Percentiles rank a stretch among this genome's conserved stretches.
Conservation (phyloP, 1,140 invertebrate genomes). For the Pseudomyrmex cubaensis region DNA sequence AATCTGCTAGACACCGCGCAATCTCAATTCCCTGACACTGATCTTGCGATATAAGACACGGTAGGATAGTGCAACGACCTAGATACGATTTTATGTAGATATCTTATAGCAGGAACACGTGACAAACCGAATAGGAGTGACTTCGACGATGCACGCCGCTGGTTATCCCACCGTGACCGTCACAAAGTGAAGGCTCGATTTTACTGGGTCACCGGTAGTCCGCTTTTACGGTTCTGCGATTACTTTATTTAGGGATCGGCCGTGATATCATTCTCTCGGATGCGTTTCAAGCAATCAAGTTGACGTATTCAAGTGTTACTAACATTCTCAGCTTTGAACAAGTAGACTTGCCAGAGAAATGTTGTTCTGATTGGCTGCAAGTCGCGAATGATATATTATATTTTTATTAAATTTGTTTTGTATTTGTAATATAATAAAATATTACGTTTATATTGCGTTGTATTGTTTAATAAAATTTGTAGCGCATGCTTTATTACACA, state of each 20-base stretch:
- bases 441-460: neutral
- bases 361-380: neutral
- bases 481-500: neutral
- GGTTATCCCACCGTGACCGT: conserved; percentile 52
- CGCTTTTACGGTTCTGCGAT: conserved; percentile 57
- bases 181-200: conserved; percentile 59
- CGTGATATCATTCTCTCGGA: conserved; percentile 34
- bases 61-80: conserved; percentile 36
- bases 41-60: conserved; percentile 39
- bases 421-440: neutral
- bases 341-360: neutral
- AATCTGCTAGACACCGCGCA: neutral
- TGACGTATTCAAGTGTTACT: neutral
- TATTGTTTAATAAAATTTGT: too few relatives aligned
- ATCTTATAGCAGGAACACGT: conserved; percentile 15
- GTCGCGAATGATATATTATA: neutral
- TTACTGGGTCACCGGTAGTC: conserved; percentile 66
- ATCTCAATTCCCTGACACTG: conserved; percentile 30
- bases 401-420: too few relatives aligned
- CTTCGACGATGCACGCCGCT: conserved; percentile 13
- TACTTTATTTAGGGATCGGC: conserved; percentile 54
- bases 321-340: neutral
- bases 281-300: conserved; percentile 9
- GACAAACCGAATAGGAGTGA: conserved; percentile 38
- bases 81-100: conserved; percentile 45